phyloP scores from a whole-genome alignment of 1,140 invertebrate genomes.

The Drosophila equinoxialis region DNA sequence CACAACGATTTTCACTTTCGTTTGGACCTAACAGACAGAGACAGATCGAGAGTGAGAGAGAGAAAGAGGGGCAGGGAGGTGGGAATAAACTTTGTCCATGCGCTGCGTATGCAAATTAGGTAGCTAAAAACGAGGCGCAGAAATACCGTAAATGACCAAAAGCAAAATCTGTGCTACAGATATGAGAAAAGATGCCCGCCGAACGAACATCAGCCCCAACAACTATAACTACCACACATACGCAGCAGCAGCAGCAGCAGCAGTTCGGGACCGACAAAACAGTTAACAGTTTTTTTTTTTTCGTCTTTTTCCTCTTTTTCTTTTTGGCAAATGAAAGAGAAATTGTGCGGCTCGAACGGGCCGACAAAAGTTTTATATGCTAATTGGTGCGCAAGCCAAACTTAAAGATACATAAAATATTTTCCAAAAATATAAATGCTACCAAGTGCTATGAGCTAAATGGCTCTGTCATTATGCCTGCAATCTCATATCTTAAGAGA shows the following conservation, averaged over 20 bases:
- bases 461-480: not conserved
- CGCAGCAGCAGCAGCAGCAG: conserved; percentile 8
- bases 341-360: conserved; percentile 53
- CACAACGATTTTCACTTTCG: conserved; percentile 73
- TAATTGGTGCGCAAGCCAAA: conserved; percentile 65
- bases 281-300: conserved; percentile 67
- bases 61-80: too few relatives aligned
- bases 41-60: not conserved
- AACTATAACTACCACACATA: conserved; percentile 33
- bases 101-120: conserved; percentile 72
- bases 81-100: conserved; percentile 4
- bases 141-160: conserved; percentile 74
- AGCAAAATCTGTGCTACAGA: conserved; percentile 73
- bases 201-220: conserved; percentile 1
- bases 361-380: conserved; percentile 62
- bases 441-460: not conserved
- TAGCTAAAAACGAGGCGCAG: conserved; percentile 64
- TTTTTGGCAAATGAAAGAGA: conserved; percentile 76
- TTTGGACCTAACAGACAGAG: conserved; percentile 28
- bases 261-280: conserved; percentile 36
- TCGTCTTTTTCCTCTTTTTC: conserved; percentile 28
- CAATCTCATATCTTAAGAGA: not conserved
- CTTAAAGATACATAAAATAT: conserved; percentile 28
- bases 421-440: conserved; percentile 8
- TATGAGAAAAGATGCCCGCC: conserved; percentile 45